Percentiles rank a stretch among this genome's conserved stretches.
Evolutionary conservation across 2,888 invertebrate genomes (phyloP).

Genomic region (Sesia bembeciformis): DNA sequence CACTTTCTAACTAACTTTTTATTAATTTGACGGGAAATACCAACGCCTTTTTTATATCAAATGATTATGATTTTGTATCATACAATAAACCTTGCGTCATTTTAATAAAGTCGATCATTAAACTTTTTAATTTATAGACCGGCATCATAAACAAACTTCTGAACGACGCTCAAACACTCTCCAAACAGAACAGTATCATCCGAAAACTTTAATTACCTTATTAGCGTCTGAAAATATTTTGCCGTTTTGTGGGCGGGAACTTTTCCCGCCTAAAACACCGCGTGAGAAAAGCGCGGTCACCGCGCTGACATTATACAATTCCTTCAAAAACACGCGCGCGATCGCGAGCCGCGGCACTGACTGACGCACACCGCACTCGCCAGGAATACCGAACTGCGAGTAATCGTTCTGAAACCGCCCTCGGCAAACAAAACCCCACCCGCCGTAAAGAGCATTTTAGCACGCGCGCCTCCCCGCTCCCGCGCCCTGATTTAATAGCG

Average conservation of each 20-base stretch:
- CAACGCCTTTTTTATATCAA: too few species aligned
- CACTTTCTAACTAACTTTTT: too few species aligned
- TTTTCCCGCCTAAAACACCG: conserved; percentile 64
- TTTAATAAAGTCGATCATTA: too few species aligned
- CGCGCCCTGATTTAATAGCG: conserved; percentile 72
- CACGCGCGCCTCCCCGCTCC: conserved; percentile 53
- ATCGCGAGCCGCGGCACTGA: conserved; percentile 38
- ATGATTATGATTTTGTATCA: too few species aligned
- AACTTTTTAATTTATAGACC: too few species aligned
- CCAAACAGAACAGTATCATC: too few species aligned
- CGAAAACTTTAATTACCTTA: conserved; percentile 46
- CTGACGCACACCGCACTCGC: conserved; percentile 30
- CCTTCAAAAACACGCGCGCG: conserved; percentile 39
- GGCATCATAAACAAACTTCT: too few species aligned
- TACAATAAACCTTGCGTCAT: too few species aligned
- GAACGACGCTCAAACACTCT: too few species aligned
- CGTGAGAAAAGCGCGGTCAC: conserved; percentile 56
- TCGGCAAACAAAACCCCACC: conserved; percentile 72
- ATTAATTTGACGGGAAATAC: too few species aligned
- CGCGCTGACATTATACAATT: conserved; percentile 50
- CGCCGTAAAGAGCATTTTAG: conserved; percentile 68
- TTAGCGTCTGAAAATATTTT: conserved; percentile 75
- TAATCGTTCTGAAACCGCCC: conserved; percentile 63
- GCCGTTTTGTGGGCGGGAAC: conserved; percentile 63
- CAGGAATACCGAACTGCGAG: conserved; percentile 27